phyloP scores from a whole-genome alignment of 2,888 invertebrate species.

The Amiota minor region DNA sequence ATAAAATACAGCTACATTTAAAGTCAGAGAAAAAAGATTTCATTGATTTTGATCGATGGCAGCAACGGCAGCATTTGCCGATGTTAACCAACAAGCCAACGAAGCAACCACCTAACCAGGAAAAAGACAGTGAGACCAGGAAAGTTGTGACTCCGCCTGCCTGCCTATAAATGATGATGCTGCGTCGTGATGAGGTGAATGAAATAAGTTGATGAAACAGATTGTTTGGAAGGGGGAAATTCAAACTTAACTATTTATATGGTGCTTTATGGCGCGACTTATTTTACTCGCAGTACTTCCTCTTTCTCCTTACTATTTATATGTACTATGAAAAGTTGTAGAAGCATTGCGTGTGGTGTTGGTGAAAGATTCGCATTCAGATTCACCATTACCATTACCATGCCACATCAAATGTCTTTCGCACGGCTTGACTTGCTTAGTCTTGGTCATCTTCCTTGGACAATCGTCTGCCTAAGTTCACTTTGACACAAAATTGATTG shows the following conservation, averaged over 20 bases:
- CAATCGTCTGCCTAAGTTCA: neutral
- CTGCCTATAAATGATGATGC: slow-evolving; percentile 4
- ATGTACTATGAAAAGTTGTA: no score
- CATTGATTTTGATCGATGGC: slow-evolving; percentile 27
- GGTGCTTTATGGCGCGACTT: slow-evolving; percentile 18
- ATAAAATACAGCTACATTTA: slow-evolving; percentile 19
- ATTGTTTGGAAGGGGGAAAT: neutral
- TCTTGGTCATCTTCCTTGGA: neutral
- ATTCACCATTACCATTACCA: neutral
- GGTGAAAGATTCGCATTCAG: neutral
- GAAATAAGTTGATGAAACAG: neutral
- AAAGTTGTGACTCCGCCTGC: neutral
- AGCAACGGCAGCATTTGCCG: neutral
- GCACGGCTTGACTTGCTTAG: slow-evolving; percentile 2
- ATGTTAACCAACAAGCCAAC: neutral
- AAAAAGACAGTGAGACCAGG: slow-evolving; percentile 2
- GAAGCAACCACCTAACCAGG: neutral
- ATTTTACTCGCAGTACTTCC: no score
- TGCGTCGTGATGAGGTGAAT: neutral
- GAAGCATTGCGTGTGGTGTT: slow-evolving; percentile 17
- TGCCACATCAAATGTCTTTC: slow-evolving; percentile 16
- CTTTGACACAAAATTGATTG: slow-evolving; percentile 19
- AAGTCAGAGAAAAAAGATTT: slow-evolving; percentile 2
- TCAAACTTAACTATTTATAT: slow-evolving; percentile 13
- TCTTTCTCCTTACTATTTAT: neutral